Evolutionary conservation across 1,140 invertebrate genomes (phyloP).

Genomic region (Neodiprion pinetum): DNA sequence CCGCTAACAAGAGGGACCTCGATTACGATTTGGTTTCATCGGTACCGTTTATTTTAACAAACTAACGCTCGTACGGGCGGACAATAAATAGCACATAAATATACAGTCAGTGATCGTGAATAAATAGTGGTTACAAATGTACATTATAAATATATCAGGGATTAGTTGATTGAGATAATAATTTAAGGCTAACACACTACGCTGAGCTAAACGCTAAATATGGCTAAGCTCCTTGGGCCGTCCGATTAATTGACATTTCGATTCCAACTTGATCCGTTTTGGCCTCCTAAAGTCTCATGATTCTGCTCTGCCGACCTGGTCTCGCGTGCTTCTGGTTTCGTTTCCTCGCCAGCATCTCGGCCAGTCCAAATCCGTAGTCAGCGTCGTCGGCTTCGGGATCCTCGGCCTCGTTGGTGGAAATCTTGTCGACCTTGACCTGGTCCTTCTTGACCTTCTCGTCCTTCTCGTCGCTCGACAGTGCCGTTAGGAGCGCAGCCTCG

Average conservation of each 20-base stretch:
- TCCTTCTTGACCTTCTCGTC: slow-evolving; percentile 15
- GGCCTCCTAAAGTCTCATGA: slow-evolving; percentile 12
- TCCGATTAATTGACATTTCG: too few relatives aligned
- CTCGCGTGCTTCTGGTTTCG: slow-evolving; percentile 20
- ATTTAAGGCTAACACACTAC: too few relatives aligned
- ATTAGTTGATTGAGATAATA: neutral
- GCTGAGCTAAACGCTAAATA: too few relatives aligned
- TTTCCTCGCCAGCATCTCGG: slow-evolving; percentile 43
- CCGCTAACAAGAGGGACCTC: too few relatives aligned
- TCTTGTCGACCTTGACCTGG: neutral
- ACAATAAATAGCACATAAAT: slow-evolving; percentile 1
- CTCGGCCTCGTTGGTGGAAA: slow-evolving; percentile 23
- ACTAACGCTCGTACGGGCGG: too few relatives aligned
- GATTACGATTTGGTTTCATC: too few relatives aligned
- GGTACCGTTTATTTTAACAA: too few relatives aligned
- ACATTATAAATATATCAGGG: neutral
- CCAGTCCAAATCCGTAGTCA: slow-evolving; percentile 46
- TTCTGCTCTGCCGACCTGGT: neutral
- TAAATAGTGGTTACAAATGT: neutral
- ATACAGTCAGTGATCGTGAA: neutral
- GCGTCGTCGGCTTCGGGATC: slow-evolving; percentile 43
- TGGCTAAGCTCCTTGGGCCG: too few relatives aligned
- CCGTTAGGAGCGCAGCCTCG: slow-evolving; percentile 13
- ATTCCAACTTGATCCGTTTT: neutral
- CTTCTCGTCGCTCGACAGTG: slow-evolving; percentile 16